Evolutionary conservation across 2,113 vertebrate genomes (phyloP).

Genomic region (Dromaius novaehollandiae): DNA sequence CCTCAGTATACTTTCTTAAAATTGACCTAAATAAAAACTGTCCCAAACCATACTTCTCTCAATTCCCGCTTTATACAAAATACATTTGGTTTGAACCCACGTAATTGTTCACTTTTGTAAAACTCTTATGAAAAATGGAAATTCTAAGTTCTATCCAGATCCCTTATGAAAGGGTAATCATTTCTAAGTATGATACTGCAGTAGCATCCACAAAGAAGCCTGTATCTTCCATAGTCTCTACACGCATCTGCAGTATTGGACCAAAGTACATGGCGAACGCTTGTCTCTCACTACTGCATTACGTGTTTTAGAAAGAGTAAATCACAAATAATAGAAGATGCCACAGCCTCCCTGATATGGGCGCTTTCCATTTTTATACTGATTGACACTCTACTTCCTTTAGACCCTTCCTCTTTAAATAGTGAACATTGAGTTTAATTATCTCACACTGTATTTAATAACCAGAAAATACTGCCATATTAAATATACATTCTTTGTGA

Average conservation of each 20-base stretch:
- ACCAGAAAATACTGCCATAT: neutral
- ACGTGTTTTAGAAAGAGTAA: neutral
- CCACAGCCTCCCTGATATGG: neutral
- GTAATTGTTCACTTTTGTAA: neutral
- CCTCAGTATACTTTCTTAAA: neutral
- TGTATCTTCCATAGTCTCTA: neutral
- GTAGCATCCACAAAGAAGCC: neutral
- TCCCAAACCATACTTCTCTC: neutral
- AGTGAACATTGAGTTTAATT: neutral
- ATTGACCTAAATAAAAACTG: neutral
- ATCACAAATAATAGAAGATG: neutral
- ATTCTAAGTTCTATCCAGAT: neutral
- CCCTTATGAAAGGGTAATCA: neutral
- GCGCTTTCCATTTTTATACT: neutral
- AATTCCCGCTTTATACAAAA: neutral
- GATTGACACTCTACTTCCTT: neutral
- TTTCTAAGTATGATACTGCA: neutral
- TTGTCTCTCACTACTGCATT: neutral
- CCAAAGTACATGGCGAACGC: neutral
- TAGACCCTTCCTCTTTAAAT: neutral
- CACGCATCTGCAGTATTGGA: neutral
- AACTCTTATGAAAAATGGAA: neutral
- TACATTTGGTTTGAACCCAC: neutral
- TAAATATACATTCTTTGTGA: neutral
- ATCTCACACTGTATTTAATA: neutral